Conservation (phyloP, 2,888 invertebrate species). For the Anoplius nigerrimus region DNA sequence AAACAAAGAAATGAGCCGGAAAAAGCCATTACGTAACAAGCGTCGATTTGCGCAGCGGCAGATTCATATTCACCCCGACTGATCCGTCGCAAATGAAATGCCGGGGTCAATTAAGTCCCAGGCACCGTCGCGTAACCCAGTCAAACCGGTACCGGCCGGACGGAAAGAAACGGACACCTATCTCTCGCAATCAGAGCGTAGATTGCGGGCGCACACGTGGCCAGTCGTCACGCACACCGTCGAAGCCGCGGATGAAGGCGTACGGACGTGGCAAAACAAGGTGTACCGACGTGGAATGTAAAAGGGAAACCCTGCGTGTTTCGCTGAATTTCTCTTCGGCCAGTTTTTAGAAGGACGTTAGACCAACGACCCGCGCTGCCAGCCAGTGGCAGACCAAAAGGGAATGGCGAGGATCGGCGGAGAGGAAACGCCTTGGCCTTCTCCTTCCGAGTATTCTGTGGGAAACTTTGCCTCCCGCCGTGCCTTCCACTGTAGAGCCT, state of each 20-base stretch:
- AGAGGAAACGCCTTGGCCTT: slow-evolving; percentile 55
- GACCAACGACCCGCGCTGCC: slow-evolving; percentile 39
- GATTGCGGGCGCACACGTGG: slow-evolving; percentile 21
- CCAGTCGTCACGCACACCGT: neutral
- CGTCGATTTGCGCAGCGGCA: too few relatives aligned
- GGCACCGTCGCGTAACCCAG: slow-evolving; percentile 54
- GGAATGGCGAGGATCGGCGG: slow-evolving; percentile 28
- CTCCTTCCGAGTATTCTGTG: slow-evolving; percentile 46
- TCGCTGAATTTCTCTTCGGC: slow-evolving; percentile 60
- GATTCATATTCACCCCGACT: neutral
- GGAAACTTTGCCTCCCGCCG: slow-evolving; percentile 40
- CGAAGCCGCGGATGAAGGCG: neutral
- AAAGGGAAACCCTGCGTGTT: slow-evolving; percentile 59
- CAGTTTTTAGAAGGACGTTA: slow-evolving; percentile 52
- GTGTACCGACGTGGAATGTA: slow-evolving; percentile 35
- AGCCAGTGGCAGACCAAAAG: slow-evolving; percentile 42
- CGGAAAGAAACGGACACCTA: slow-evolving; percentile 52
- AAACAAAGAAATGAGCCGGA: too few relatives aligned
- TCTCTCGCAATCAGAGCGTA: slow-evolving; percentile 37
- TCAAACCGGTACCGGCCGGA: slow-evolving; percentile 53
- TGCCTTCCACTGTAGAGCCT: neutral
- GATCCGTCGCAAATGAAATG: slow-evolving; percentile 45
- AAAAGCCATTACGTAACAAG: neutral
- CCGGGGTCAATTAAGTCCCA: slow-evolving; percentile 53
- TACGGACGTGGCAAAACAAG: slow-evolving; percentile 5